Conservation (phyloP, 2,797 vertebrate species). For the Microctenopoma lineatum region DNA sequence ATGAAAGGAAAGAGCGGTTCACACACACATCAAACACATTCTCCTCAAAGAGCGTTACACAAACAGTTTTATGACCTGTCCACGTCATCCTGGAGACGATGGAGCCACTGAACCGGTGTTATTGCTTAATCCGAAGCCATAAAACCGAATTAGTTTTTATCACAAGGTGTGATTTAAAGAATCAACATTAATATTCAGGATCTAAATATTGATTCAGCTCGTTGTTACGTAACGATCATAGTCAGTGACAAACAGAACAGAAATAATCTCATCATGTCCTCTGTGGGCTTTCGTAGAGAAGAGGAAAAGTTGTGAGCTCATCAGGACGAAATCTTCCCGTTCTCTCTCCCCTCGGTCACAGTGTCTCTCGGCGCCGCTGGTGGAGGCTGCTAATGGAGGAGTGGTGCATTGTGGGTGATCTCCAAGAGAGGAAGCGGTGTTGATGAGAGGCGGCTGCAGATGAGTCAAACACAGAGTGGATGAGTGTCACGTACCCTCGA, state of each 20-base stretch:
- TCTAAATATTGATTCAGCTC: no score
- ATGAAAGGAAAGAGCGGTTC: background rate
- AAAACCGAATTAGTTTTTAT: no score
- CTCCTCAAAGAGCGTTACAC: no score
- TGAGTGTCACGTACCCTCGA: background rate
- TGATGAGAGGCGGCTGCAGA: slow-evolving; percentile 7
- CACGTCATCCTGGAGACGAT: no score
- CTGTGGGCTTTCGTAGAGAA: background rate
- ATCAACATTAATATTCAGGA: no score
- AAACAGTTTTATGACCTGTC: no score
- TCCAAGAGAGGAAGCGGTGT: background rate
- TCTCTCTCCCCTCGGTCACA: background rate
- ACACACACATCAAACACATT: background rate
- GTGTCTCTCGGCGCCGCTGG: no score
- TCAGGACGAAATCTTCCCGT: background rate
- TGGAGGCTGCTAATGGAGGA: slow-evolving; percentile 16
- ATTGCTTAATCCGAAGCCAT: no score
- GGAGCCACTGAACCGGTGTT: no score
- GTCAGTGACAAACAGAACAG: no score
- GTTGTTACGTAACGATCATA: background rate
- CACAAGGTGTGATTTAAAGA: no score
- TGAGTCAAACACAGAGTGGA: background rate
- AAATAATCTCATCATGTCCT: background rate
- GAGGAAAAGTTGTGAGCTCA: slow-evolving; percentile 13
- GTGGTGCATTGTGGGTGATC: slow-evolving; percentile 37